Evolutionary conservation across 1,140 invertebrate genomes (phyloP), one percentile per base, ranked within the genome.

Genomic region (Frieseomelitta varia): DNA sequence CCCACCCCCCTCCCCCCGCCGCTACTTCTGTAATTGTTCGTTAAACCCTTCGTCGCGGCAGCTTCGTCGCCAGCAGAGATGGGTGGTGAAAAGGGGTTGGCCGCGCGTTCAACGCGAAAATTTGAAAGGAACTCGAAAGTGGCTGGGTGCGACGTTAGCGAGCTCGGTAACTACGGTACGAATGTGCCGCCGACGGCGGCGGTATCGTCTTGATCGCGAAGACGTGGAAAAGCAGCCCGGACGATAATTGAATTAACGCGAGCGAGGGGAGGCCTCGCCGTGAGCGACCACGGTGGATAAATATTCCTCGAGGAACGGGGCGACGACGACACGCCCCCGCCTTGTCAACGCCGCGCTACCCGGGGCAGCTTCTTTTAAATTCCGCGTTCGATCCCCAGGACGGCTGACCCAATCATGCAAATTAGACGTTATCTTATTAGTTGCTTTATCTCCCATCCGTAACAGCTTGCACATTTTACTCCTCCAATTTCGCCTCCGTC

Each of bases 381-480:
- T 83, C 81, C 27, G 47, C n/a, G 21, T 84, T 84, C 75, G 81
- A 84, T 84, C 81, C 39, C 81, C 75, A 58, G 75, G 21, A 83
- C 75, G 76, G 75, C 67, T 84, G 76, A 79, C 67, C 76, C 81
- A 79, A 84, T 84, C 81, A 84, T 84, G 81, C 81, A 84, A 84
- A 84, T 84, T 84, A 84, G 81, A 79, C 76, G 81, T 84, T 84
- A 84, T 84, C 81, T 84, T 84, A 84, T 84, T 84, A 84, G 81
- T 79, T 84, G 76, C 81, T 84, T 84, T 84, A 84, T 84, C 76
- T 78, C n/a, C 65, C 76, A 79, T 79, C 81, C 81, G 67, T 84
- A 84, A 84, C 81, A 84, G 81, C 81, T 84, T 69, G 81, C 75
- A 79, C 76, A 84, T 84, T 84, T 79, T 88, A 88, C 87, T 88